Evolutionary conservation across 1,140 invertebrate genomes (phyloP).

Genomic region (Bombus breviceps): DNA sequence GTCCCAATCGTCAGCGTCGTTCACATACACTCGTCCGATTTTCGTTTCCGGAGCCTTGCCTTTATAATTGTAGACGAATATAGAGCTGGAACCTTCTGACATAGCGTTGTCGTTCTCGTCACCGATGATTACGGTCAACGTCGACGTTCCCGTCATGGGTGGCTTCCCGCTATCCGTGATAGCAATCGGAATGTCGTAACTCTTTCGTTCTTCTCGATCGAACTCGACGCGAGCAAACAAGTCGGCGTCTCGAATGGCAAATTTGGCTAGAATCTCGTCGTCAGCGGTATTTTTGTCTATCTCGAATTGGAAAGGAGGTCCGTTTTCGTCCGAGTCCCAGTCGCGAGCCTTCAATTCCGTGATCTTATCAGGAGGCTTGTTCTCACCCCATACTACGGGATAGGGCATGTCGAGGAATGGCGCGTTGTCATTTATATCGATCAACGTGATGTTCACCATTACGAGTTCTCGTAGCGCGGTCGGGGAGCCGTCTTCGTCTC

Average conservation of each 20-base stretch:
- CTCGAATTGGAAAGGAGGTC: conserved; percentile 90
- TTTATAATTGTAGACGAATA: conserved; percentile 96
- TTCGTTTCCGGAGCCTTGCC: conserved; percentile 88
- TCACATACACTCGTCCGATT: conserved; percentile 95
- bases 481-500: conserved; percentile 89
- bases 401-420: conserved; percentile 91
- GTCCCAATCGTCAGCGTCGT: conserved; percentile 97
- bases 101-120: conserved; percentile 96
- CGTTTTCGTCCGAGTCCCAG: conserved; percentile 90
- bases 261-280: conserved; percentile 88
- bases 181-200: conserved; percentile 93
- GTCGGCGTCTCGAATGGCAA: conserved; percentile 85
- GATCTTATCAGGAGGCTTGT: conserved; percentile 87
- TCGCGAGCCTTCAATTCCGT: conserved; percentile 90
- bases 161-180: conserved; percentile 92
- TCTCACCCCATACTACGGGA: conserved; percentile 93
- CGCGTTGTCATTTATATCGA: conserved; percentile 95
- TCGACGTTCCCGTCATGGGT: conserved; percentile 88
- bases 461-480: conserved; percentile 85
- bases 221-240: conserved; percentile 88
- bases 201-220: conserved; percentile 94
- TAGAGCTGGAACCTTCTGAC: conserved; percentile 90
- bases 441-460: conserved; percentile 89
- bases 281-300: conserved; percentile 87
- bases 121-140: conserved; percentile 93